Conservation (phyloP, 2,797 vertebrate genomes). For the Peromyscus attwateri region DNA sequence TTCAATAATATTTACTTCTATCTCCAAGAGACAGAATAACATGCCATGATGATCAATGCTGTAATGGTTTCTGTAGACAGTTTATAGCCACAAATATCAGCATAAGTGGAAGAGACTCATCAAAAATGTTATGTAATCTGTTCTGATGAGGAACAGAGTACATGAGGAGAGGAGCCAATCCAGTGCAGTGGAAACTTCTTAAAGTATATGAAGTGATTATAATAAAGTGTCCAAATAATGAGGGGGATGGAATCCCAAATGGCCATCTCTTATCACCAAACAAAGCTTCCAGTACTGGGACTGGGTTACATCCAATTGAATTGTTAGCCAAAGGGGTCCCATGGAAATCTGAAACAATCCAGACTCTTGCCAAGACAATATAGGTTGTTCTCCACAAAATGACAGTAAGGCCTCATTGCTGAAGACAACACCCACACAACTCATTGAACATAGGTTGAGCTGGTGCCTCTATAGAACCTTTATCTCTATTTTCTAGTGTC, state of each 20-base stretch:
- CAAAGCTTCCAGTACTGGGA: not conserved
- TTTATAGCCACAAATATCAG: not conserved
- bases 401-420: not conserved
- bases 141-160: not conserved
- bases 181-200: not conserved
- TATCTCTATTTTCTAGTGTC: not conserved
- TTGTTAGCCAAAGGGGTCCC: not conserved
- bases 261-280: not conserved
- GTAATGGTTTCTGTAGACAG: not conserved
- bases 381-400: not conserved
- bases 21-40: slow-evolving; percentile 27
- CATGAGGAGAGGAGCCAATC: not conserved
- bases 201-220: not conserved
- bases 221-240: not conserved
- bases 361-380: not conserved
- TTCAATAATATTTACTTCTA: slow-evolving; percentile 36
- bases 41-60: not conserved
- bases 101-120: not conserved
- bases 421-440: not conserved
- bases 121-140: not conserved
- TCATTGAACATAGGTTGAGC: not conserved
- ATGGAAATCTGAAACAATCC: too few relatives aligned
- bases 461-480: not conserved
- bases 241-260: not conserved
- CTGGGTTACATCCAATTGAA: not conserved